A percentile compares a stretch with the other conserved stretches of the same genome.
These are phyloP conservation scores for Athetis lepigone DNA, from an alignment of 2,888 invertebrate species.

Conservation along the genomic window DNA sequence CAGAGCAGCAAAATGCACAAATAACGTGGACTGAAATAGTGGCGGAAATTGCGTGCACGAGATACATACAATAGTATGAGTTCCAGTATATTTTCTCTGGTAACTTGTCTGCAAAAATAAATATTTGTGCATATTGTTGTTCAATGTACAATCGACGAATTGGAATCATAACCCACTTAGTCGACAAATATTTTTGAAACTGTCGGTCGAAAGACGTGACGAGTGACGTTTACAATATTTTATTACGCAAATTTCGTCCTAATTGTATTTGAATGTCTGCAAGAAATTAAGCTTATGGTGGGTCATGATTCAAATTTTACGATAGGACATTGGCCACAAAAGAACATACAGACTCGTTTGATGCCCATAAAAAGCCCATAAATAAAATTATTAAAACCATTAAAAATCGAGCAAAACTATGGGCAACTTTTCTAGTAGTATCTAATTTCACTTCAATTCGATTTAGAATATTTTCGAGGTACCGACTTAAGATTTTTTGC, in stretches of 20 bases:
- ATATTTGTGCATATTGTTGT: background rate
- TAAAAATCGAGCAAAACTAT: conserved; percentile 12
- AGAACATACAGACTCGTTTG: background rate
- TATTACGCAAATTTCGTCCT: no score
- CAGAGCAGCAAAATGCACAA: background rate
- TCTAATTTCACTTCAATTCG: background rate
- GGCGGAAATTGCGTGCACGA: background rate
- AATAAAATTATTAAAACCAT: conserved; percentile 1
- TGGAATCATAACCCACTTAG: no score
- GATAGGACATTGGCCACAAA: background rate
- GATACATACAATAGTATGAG: background rate
- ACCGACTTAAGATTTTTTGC: background rate
- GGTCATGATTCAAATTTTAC: no score
- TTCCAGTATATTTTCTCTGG: background rate
- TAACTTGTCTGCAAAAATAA: background rate
- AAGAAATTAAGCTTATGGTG: no score
- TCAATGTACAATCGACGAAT: no score
- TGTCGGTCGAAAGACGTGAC: no score
- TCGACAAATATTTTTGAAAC: no score
- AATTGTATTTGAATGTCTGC: no score
- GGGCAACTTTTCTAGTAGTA: conserved; percentile 1
- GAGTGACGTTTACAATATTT: no score
- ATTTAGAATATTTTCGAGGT: background rate
- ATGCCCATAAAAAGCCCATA: conserved; percentile 26
- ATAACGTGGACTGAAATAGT: background rate